phyloP scores from a whole-genome alignment of 2,888 invertebrate species.

The Patella pellucida region DNA sequence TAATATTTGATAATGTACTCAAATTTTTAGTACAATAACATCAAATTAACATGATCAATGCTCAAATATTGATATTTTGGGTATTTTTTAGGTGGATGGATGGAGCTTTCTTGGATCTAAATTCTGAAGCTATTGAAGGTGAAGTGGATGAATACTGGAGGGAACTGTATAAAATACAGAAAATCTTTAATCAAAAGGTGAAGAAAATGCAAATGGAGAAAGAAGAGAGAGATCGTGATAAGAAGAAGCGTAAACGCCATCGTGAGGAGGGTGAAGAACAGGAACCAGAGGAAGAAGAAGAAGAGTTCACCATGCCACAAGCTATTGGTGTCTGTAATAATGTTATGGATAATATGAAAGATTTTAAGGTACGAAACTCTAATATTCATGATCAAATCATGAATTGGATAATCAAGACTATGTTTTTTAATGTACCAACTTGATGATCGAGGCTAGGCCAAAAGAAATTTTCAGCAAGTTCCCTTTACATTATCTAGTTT shows the following conservation, averaged over 20 bases:
- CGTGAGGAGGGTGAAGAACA: constrained; percentile 72
- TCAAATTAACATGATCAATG: too few species aligned
- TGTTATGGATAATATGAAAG: constrained; percentile 72
- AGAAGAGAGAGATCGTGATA: constrained; percentile 66
- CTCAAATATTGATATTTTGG: not conserved
- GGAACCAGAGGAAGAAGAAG: constrained; percentile 74
- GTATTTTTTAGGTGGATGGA: constrained; percentile 82
- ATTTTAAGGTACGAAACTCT: constrained; percentile 74
- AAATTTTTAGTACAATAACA: too few species aligned
- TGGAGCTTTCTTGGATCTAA: constrained; percentile 90
- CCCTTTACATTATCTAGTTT: too few species aligned
- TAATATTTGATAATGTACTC: too few species aligned
- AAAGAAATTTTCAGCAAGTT: too few species aligned
- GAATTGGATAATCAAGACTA: too few species aligned
- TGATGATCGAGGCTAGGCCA: too few species aligned
- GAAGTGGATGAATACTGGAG: constrained; percentile 83
- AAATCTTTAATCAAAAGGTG: constrained; percentile 73
- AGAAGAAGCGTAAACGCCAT: constrained; percentile 74
- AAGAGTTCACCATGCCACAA: constrained; percentile 65
- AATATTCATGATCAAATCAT: too few species aligned
- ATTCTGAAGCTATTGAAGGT: constrained; percentile 82
- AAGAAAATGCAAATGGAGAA: constrained; percentile 69
- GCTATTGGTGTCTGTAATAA: constrained; percentile 74
- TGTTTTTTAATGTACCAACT: too few species aligned
- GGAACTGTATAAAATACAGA: constrained; percentile 84